These are phyloP conservation scores for Galleria mellonella DNA, from an alignment of 1,140 invertebrate genomes.

Conservation along the genomic window DNA sequence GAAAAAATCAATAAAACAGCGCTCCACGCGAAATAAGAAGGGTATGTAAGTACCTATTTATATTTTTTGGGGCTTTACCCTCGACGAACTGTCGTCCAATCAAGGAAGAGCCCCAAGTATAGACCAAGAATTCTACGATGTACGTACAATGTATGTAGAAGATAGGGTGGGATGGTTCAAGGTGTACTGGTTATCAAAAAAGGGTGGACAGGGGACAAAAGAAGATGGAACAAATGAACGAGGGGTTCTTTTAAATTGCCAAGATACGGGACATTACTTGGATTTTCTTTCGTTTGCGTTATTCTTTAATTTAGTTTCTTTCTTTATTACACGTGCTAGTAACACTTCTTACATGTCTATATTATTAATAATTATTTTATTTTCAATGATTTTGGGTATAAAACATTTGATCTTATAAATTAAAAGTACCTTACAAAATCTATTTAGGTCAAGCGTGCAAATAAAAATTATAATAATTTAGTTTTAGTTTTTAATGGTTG, in stretches of 20 bases:
- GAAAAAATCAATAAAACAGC: too few relatives aligned
- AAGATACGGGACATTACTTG: conserved; percentile 11
- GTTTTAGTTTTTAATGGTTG: too few relatives aligned
- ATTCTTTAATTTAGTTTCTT: conserved; percentile 14
- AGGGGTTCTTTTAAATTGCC: conserved; percentile 46
- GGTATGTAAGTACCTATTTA: conserved; percentile 17
- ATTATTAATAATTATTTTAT: too few relatives aligned
- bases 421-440: too few relatives aligned
- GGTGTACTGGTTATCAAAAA: conserved; percentile 19
- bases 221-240: conserved; percentile 45
- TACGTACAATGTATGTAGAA: not conserved
- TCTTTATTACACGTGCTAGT: too few relatives aligned
- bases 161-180: conserved; percentile 17
- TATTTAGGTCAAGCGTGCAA: too few relatives aligned
- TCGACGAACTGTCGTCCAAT: conserved; percentile 17
- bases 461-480: too few relatives aligned
- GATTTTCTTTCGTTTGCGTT: conserved; percentile 16
- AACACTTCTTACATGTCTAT: too few relatives aligned
- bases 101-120: conserved; percentile 19
- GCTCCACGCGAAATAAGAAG: conserved; percentile 27
- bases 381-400: too few relatives aligned
- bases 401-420: too few relatives aligned
- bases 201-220: conserved; percentile 23
- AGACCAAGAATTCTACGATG: conserved; percentile 1
- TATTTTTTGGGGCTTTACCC: conserved; percentile 38